Percentiles rank a stretch among this genome's conserved stretches.
These are phyloP conservation scores for Pachycephus smyrnensis DNA, from an alignment of 2,888 invertebrate species.

Conservation along the genomic window DNA sequence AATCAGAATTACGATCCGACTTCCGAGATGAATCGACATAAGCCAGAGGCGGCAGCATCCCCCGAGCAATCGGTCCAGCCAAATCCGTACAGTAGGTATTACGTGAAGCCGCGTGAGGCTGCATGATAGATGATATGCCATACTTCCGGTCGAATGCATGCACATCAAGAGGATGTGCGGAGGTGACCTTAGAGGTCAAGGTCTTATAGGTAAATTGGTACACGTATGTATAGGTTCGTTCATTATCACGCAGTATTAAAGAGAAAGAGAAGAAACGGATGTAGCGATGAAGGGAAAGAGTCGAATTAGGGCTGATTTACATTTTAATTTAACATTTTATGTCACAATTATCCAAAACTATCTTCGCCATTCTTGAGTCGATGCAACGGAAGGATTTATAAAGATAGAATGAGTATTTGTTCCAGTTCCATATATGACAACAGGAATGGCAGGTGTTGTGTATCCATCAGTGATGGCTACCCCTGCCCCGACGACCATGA, in stretches of 20 bases:
- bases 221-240: neutral
- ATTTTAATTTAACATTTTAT: neutral
- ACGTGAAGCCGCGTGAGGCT: neutral
- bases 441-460: constrained; percentile 71
- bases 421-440: constrained; percentile 72
- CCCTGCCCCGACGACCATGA: constrained; percentile 60
- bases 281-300: neutral
- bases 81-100: constrained; percentile 42
- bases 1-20: constrained; percentile 26
- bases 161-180: neutral
- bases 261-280: neutral
- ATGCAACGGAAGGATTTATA: neutral
- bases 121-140: neutral
- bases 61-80: constrained; percentile 21
- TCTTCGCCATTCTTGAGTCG: neutral
- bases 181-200: neutral
- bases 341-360: neutral
- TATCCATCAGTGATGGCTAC: constrained; percentile 69
- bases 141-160: neutral
- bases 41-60: neutral
- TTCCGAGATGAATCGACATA: constrained; percentile 41
- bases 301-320: neutral
- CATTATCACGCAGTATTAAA: neutral
- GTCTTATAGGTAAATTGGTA: neutral
- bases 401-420: constrained; percentile 36